Percentiles rank a stretch among this genome's conserved stretches.
Evolutionary conservation across 2,797 vertebrate species (phyloP).

Genomic region (Pangasius djambal): DNA sequence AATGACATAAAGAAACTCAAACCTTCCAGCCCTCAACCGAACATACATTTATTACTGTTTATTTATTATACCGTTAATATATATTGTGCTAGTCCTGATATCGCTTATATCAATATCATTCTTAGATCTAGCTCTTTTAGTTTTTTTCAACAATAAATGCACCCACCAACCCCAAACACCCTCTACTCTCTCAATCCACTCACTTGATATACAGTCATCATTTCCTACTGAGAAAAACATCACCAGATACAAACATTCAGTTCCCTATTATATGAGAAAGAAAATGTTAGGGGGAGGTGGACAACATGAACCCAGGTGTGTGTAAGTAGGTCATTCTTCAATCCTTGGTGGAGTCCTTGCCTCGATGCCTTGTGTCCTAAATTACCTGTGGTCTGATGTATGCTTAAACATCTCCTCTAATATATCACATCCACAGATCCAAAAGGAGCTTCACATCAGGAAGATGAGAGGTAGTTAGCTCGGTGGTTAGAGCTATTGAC

Average conservation of each 20-base stretch:
- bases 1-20: background rate
- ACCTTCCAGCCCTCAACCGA: background rate
- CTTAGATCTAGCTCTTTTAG: background rate
- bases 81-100: background rate
- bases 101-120: background rate
- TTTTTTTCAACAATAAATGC: background rate
- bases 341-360: background rate
- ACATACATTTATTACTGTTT: background rate
- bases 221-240: background rate
- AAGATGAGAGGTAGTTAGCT: too few species aligned
- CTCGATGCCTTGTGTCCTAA: conserved; percentile 18
- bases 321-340: conserved; percentile 41
- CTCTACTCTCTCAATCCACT: background rate
- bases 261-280: background rate
- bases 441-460: background rate
- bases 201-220: background rate
- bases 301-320: conserved; percentile 37
- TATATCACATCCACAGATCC: background rate
- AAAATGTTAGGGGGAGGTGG: background rate
- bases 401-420: conserved; percentile 8
- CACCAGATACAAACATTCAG: conserved; percentile 9
- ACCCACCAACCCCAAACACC: background rate
- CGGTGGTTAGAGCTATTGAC: background rate
- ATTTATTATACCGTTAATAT: background rate
- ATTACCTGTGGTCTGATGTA: conserved; percentile 22